A percentile compares a stretch with the other conserved stretches of the same genome.
Conservation (phyloP, 2,113 vertebrate genomes). For the Gnathonemus longibarbis region DNA sequence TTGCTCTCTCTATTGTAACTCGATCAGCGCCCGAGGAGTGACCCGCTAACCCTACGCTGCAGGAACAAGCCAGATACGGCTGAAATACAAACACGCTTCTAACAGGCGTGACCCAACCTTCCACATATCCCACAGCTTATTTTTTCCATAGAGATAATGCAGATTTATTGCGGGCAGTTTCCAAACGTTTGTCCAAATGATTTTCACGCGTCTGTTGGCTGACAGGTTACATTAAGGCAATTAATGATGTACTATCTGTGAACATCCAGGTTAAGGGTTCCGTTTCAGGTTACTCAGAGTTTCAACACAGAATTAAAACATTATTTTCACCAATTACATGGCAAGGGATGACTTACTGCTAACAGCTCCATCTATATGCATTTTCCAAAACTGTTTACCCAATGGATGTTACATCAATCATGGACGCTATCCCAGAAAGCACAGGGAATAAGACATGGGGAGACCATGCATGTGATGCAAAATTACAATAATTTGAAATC, state of each 20-base stretch:
- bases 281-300: background rate
- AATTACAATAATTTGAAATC: background rate
- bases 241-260: conserved; percentile 48
- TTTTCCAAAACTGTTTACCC: background rate
- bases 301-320: background rate
- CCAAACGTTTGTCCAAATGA: conserved; percentile 49
- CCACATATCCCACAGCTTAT: conserved; percentile 60
- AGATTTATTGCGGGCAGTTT: conserved; percentile 53
- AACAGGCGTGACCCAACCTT: conserved; percentile 65
- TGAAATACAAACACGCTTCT: conserved; percentile 64
- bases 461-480: background rate
- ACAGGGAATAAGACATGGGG: background rate
- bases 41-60: conserved; percentile 60
- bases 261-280: conserved; percentile 15
- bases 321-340: background rate
- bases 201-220: conserved; percentile 39
- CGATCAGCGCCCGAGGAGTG: conserved; percentile 65
- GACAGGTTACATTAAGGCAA: conserved; percentile 56
- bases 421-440: background rate
- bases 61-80: conserved; percentile 48
- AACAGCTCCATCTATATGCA: background rate
- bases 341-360: background rate
- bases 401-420: background rate
- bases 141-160: conserved; percentile 52
- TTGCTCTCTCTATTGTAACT: conserved; percentile 70